These are phyloP conservation scores for Porites cylindrica DNA, from an alignment of 92 coral and sea anemone genomes.

Conservation along the genomic window DNA sequence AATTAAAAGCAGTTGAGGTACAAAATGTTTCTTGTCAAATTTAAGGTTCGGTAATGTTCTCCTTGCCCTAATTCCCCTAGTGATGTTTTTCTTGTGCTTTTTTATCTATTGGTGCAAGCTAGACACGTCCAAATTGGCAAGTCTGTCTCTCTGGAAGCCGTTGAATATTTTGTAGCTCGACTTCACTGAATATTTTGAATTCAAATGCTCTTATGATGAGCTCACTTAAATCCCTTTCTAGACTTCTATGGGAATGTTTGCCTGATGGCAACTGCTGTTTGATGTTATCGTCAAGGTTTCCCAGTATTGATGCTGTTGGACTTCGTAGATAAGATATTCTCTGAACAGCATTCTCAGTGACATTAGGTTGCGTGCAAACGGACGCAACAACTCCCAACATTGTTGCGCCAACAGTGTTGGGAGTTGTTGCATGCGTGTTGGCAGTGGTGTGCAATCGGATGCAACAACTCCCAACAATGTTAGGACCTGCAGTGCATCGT, in stretches of 20 bases:
- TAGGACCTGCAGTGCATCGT: no score
- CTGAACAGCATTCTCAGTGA: slow-evolving; percentile 45
- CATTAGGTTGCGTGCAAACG: background rate
- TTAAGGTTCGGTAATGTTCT: background rate
- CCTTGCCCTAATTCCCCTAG: slow-evolving; percentile 26
- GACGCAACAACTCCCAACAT: no score
- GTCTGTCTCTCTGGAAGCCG: slow-evolving; percentile 35
- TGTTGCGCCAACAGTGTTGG: no score
- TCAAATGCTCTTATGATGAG: slow-evolving; percentile 51
- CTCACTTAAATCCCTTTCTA: slow-evolving; percentile 56
- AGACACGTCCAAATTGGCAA: no score
- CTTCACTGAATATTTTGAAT: slow-evolving; percentile 28
- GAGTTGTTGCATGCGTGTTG: no score
- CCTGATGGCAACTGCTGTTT: slow-evolving; percentile 45
- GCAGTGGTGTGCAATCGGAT: no score
- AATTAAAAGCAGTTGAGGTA: no score
- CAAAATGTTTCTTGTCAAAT: no score
- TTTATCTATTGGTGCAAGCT: no score
- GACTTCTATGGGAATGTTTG: slow-evolving; percentile 37
- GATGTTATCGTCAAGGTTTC: slow-evolving; percentile 29
- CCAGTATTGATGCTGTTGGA: slow-evolving; percentile 36
- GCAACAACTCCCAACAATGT: no score
- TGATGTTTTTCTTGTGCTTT: slow-evolving; percentile 29
- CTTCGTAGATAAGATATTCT: slow-evolving; percentile 25
- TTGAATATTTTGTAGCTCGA: slow-evolving; percentile 18